Conservation (phyloP, 2,797 vertebrate genomes). For the Coregonus ussuriensis region DNA sequence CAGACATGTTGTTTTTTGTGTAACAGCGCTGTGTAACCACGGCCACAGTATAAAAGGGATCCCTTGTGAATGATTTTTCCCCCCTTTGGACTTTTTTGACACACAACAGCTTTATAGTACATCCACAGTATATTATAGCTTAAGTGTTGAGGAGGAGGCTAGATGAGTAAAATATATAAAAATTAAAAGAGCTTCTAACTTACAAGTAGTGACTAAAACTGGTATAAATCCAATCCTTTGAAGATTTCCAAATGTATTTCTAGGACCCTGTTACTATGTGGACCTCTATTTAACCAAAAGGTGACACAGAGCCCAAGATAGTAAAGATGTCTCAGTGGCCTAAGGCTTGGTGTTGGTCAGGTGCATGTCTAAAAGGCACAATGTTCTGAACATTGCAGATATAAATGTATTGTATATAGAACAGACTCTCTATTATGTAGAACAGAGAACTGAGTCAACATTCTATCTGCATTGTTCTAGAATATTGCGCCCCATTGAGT, state of each 20-base stretch:
- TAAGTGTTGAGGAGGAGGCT: constrained; percentile 51
- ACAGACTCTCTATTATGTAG: constrained; percentile 41
- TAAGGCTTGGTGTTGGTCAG: constrained; percentile 61
- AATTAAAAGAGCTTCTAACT: constrained; percentile 45
- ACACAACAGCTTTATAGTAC: no score
- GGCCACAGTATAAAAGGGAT: constrained; percentile 73
- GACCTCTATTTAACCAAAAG: constrained; percentile 31
- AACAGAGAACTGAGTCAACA: constrained; percentile 66
- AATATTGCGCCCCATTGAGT: constrained; percentile 13
- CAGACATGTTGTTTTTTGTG: constrained; percentile 48
- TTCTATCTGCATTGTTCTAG: constrained; percentile 52
- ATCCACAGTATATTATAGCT: neutral
- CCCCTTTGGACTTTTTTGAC: constrained; percentile 73
- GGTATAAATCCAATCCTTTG: constrained; percentile 26
- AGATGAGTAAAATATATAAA: constrained; percentile 40
- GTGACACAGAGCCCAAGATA: constrained; percentile 43
- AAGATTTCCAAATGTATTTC: constrained; percentile 25
- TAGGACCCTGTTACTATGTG: constrained; percentile 25
- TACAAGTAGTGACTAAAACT: constrained; percentile 17
- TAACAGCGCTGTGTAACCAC: constrained; percentile 62
- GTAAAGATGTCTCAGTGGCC: constrained; percentile 52
- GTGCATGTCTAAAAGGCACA: constrained; percentile 58
- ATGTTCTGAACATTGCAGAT: constrained; percentile 5
- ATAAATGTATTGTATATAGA: constrained; percentile 44
- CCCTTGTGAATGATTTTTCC: constrained; percentile 66